These are phyloP conservation scores for Coenonympha arcania DNA, from an alignment of 2,888 invertebrate genomes.

Conservation along the genomic window DNA sequence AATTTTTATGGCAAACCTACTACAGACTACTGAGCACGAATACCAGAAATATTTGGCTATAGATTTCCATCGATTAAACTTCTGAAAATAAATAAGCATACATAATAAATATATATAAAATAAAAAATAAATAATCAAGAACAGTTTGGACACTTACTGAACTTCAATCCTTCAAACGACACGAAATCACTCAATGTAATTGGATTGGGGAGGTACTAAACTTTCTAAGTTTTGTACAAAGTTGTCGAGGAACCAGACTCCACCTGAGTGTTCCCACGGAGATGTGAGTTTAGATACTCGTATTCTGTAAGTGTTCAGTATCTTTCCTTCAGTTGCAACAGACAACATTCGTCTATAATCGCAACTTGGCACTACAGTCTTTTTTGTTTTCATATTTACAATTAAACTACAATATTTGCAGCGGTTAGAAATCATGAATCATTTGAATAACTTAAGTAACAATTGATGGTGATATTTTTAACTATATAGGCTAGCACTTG, in stretches of 20 bases:
- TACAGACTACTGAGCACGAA: too few species aligned
- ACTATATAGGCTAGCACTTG: too few species aligned
- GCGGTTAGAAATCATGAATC: too few species aligned
- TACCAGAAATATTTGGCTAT: too few species aligned
- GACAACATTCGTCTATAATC: slow-evolving; percentile 28
- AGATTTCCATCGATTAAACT: too few species aligned
- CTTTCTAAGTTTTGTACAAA: slow-evolving; percentile 29
- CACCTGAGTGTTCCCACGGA: slow-evolving; percentile 36
- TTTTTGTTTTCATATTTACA: not conserved
- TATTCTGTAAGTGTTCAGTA: slow-evolving; percentile 24
- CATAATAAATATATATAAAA: not conserved
- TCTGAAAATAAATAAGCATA: too few species aligned
- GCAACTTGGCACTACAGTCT: slow-evolving; percentile 21
- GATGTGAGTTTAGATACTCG: slow-evolving; percentile 27
- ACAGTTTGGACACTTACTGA: not conserved
- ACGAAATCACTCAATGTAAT: slow-evolving; percentile 28
- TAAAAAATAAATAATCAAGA: not conserved
- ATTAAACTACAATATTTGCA: too few species aligned
- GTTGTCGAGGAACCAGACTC: slow-evolving; percentile 34
- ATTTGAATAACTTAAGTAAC: too few species aligned
- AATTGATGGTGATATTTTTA: too few species aligned
- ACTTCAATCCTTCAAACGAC: slow-evolving; percentile 13
- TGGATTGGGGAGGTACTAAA: slow-evolving; percentile 29
- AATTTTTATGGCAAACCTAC: too few species aligned
- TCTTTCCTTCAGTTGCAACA: not conserved